These are phyloP conservation scores for Nebria ingens DNA, from an alignment of 1,140 invertebrate genomes.

Conservation along the genomic window DNA sequence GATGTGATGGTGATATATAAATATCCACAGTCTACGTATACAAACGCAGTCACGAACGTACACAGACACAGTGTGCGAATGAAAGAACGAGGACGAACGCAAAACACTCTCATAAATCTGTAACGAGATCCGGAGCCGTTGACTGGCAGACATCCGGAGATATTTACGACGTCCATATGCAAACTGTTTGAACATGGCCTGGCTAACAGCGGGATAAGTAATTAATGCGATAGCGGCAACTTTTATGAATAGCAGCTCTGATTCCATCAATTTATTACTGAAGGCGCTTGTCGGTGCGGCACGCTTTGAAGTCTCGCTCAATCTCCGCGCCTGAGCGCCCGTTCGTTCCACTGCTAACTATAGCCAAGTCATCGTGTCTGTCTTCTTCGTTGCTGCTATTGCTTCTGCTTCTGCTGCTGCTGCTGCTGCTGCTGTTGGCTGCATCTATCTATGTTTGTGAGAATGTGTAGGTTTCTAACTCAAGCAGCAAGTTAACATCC, in stretches of 20 bases:
- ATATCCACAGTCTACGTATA: too few relatives aligned
- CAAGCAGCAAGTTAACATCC: not conserved
- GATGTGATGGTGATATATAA: not conserved
- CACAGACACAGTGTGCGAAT: not conserved
- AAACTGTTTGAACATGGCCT: conserved; percentile 24
- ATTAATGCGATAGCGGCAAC: conserved; percentile 33
- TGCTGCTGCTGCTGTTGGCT: not conserved
- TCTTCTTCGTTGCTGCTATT: not conserved
- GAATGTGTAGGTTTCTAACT: not conserved
- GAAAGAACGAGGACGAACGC: not conserved
- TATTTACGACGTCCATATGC: conserved; percentile 30
- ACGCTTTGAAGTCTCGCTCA: conserved; percentile 6
- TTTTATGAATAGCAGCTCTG: conserved; percentile 32
- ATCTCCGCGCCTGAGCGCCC: not conserved
- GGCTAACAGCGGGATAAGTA: conserved; percentile 25
- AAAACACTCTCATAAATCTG: conserved; percentile 3
- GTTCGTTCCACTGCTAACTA: conserved; percentile 6
- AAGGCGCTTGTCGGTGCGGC: conserved; percentile 24
- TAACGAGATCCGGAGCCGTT: not conserved
- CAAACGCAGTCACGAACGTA: too few relatives aligned
- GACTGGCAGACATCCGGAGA: conserved; percentile 11
- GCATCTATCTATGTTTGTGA: not conserved
- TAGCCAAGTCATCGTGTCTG: not conserved
- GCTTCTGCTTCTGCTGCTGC: not conserved
- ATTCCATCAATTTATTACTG: conserved; percentile 30